Percentiles rank a stretch among this genome's conserved stretches.
Conservation (phyloP, 1,140 invertebrate species). For the Camponotus pennsylvanicus region DNA sequence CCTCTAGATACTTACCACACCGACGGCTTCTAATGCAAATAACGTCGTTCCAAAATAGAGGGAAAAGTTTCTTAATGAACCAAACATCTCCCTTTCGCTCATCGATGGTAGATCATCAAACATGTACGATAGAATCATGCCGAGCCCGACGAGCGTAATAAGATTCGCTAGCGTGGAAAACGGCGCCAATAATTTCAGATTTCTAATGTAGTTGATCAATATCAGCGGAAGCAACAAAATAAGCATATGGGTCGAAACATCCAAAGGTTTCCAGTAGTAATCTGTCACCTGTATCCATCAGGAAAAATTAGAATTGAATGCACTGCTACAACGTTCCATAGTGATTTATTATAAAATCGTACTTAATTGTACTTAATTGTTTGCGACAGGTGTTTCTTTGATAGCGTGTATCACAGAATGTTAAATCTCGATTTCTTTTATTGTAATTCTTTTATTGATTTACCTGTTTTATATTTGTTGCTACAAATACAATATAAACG, state of each 20-base stretch:
- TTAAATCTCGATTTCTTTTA: background rate
- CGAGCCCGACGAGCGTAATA: conserved; percentile 90
- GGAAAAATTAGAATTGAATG: conserved; percentile 36
- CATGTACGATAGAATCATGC: conserved; percentile 90
- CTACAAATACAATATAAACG: conserved; percentile 95
- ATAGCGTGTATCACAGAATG: background rate
- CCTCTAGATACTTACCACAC: conserved; percentile 89
- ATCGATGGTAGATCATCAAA: conserved; percentile 88
- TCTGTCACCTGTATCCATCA: conserved; percentile 83
- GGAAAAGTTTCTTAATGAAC: conserved; percentile 87
- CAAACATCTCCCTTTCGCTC: conserved; percentile 87
- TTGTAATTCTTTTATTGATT: conserved; percentile 65
- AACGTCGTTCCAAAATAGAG: conserved; percentile 95
- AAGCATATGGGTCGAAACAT: conserved; percentile 87
- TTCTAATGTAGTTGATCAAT: conserved; percentile 91
- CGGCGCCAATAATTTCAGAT: conserved; percentile 92
- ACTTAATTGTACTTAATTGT: background rate
- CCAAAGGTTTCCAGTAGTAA: conserved; percentile 79
- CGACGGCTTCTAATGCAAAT: conserved; percentile 96
- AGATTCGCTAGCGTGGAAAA: conserved; percentile 94
- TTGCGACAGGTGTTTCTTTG: background rate
- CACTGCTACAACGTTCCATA: background rate
- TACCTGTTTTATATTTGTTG: conserved; percentile 91
- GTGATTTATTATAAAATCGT: background rate
- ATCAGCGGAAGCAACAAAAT: conserved; percentile 90